Evolutionary conservation across 1,140 invertebrate genomes (phyloP).

Genomic region (Bombus consobrinus): DNA sequence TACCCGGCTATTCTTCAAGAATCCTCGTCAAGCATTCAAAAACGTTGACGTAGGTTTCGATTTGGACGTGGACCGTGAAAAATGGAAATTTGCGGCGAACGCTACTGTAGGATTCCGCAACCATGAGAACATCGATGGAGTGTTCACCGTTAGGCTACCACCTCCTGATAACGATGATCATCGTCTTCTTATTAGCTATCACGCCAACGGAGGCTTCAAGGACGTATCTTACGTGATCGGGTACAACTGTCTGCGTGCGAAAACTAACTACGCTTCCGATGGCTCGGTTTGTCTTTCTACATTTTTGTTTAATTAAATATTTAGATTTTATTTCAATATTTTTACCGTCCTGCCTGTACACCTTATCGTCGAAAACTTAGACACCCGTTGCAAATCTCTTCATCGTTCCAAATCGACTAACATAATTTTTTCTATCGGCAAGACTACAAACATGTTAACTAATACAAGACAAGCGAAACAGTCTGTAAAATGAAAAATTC

Average conservation of each 20-base stretch:
- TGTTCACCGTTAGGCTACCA: slow-evolving; percentile 84
- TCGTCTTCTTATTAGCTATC: slow-evolving; percentile 82
- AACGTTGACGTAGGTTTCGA: slow-evolving; percentile 83
- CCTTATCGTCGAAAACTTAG: no score
- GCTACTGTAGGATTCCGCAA: slow-evolving; percentile 81
- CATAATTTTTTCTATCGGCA: no score
- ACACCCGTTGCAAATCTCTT: no score
- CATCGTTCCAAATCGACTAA: no score
- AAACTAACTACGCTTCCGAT: slow-evolving; percentile 79
- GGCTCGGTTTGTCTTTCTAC: slow-evolving; percentile 73
- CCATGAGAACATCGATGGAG: slow-evolving; percentile 81
- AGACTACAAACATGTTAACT: no score
- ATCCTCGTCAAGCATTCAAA: slow-evolving; percentile 81
- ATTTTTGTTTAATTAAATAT: background rate
- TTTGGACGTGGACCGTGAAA: slow-evolving; percentile 82
- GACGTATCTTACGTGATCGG: slow-evolving; percentile 79
- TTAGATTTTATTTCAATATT: no score
- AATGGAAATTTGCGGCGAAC: slow-evolving; percentile 85
- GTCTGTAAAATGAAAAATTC: no score
- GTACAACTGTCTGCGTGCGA: slow-evolving; percentile 82
- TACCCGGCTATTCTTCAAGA: slow-evolving; percentile 81
- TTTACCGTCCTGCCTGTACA: no score
- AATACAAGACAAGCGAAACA: no score
- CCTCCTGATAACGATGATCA: slow-evolving; percentile 86
- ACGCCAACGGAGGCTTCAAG: slow-evolving; percentile 73